Evolutionary conservation across 2,113 vertebrate species (phyloP), one percentile per base, ranked within the genome.

Genomic region (Lophius piscatorius): DNA sequence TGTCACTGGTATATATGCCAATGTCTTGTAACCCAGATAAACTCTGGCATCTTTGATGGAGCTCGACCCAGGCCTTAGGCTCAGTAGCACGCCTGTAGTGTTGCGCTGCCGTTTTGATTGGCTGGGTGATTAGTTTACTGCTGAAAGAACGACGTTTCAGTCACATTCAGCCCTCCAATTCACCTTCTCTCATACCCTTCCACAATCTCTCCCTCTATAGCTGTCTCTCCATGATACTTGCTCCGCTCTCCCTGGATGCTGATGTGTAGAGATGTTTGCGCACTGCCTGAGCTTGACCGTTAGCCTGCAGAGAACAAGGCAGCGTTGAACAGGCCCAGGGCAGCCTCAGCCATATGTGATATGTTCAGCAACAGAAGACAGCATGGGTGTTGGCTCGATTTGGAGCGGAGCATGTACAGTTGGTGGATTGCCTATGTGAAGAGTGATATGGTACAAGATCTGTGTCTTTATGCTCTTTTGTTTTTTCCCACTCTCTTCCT

Each of bases 261-360:
- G 81, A 87, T 80, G 63, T 57, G 59, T 41, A 46, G 70, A 61
- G 85, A 87, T 62, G 7, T 71, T 72, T 87, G 85, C 78, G 59
- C 88, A 80, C 78, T 63, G 74, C 70, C 42, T 65, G 70, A 58
- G 66, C 50, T 60, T 56, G 63, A 60, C 65, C 34, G 71, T 46
- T 60, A 8, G 47, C n/a, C 60, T 28, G 34, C 20, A 20, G 40
- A 57, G 66, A 57, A 40, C 78, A 39, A 46, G 3, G 33, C 67
- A 35, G 46, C 16, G 35, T 11, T 16, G 42, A 56, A 51, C 54
- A 54, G 41, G 63, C 78, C 52, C 39, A 39, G 33, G 58, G 67
- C 42, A 39, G 63, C 61, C 40, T 23, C 35, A 16, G 58, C 24
- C 36, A 34, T 66, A 45, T 29, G 31, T 4, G 40, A 59, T 31